Base-by-base conservation (phyloP, 2,113 vertebrate genomes). In the Mormoops blainvillei region DNA sequence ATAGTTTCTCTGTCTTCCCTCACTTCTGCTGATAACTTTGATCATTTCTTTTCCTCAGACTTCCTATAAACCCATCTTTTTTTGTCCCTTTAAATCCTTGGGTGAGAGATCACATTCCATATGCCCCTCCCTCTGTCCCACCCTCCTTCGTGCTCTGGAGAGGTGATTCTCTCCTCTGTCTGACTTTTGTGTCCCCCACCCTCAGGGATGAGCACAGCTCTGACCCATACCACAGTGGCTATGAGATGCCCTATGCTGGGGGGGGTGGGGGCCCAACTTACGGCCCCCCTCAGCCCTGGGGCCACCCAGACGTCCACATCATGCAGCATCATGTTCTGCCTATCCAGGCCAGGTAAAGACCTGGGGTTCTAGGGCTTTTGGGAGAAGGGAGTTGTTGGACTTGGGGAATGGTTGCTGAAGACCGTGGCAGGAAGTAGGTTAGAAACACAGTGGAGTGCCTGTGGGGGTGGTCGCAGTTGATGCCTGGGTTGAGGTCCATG, bases 231-330 rank as follows among this genome's bases (percentile, higher is more conserved):
- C 99, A 99, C 96, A 99, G 99, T 18, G 99, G 99, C 33, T 99
- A 99, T 87, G 99, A 99, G 95, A 98, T 99, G 97, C 99, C 99
- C 28, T 99, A 99, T 92, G 98, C 98, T 65, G 99, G 99, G 73
- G 99, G 99, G 20, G 99, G 99, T 83, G 99, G 99, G 14, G 99
- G 99, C 24, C 99, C 99, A n/a, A 99, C 99, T 77, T 99, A 99
- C 5, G 99, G 99, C 38, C 99, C 99, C n/a, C 99, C 99, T 3
- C 99, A 99, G 97, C 99, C 99, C 58, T 99, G 99, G 99, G 99
- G 99, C 67, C 99, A 99, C 86, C 99, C 99, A 0, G 99, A 99
- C 15, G 97, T 99, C 97, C 99, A 99, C 95, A 98, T 99, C 82
- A 99, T 99, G 98, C 99, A 99, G 97, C 99, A 99, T 71, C 99